phyloP scores from a whole-genome alignment of 1,140 invertebrate genomes.

The Harpegnathos saltator region DNA sequence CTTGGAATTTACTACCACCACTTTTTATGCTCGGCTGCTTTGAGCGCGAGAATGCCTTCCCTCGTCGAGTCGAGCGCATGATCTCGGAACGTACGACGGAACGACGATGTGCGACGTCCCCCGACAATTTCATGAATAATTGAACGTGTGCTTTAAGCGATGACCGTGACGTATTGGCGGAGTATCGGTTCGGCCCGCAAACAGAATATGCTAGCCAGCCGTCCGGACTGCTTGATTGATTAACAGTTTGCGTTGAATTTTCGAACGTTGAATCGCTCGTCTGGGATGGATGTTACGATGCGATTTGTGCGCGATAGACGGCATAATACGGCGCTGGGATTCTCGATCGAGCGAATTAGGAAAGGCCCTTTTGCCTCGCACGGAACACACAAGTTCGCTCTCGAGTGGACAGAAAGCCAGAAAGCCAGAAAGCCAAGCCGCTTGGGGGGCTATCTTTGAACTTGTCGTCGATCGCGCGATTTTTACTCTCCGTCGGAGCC shows the following conservation, averaged over 20 bases:
- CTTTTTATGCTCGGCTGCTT: too few relatives aligned
- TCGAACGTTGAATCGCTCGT: conserved; percentile 37
- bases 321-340: not conserved
- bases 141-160: conserved; percentile 54
- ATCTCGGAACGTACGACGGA: conserved; percentile 32
- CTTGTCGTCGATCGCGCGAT: too few relatives aligned
- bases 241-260: conserved; percentile 63
- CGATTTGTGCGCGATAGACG: conserved; percentile 13
- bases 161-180: conserved; percentile 49
- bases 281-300: not conserved
- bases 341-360: not conserved
- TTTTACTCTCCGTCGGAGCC: too few relatives aligned
- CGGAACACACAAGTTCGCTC: too few relatives aligned
- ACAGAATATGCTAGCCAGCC: conserved; percentile 51
- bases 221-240: conserved; percentile 56
- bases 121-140: conserved; percentile 65
- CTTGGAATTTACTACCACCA: too few relatives aligned
- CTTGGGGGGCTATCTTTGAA: too few relatives aligned
- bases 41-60: not conserved
- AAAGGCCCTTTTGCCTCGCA: not conserved
- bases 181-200: conserved; percentile 50
- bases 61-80: conserved; percentile 30
- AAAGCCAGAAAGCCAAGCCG: too few relatives aligned
- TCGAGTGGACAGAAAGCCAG: too few relatives aligned
- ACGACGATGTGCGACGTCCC: conserved; percentile 46